phyloP scores from a whole-genome alignment of 1,140 invertebrate genomes.

The Carcinoscorpius rotundicauda region DNA sequence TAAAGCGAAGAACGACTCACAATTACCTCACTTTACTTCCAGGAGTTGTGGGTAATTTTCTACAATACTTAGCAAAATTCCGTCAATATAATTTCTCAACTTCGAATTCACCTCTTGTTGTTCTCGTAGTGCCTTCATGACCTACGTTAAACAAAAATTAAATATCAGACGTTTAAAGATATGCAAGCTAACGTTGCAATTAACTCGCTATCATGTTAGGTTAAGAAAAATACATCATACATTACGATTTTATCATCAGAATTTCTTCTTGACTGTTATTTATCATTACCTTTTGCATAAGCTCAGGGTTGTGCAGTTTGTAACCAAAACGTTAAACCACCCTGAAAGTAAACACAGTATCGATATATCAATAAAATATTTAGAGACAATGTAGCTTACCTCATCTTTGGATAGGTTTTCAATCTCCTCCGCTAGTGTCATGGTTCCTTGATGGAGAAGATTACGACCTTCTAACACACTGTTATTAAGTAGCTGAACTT shows the following conservation, averaged over 20 bases:
- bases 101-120: constrained; percentile 83
- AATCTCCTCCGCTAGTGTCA: constrained; percentile 72
- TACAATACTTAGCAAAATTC: constrained; percentile 77
- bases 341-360: no score
- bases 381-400: constrained; percentile 41
- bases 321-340: no score
- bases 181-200: no score
- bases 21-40: constrained; percentile 53
- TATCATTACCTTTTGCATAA: no score
- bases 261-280: no score
- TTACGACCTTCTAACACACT: constrained; percentile 39
- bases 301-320: no score
- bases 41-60: constrained; percentile 87
- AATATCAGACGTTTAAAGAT: no score
- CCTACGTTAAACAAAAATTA: constrained; percentile 40
- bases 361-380: no score
- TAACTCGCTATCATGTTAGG: no score
- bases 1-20: no score
- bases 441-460: constrained; percentile 47
- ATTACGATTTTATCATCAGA: no score
- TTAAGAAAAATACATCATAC: no score
- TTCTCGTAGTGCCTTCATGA: constrained; percentile 73
- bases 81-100: constrained; percentile 78
- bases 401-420: constrained; percentile 79
- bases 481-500: constrained; percentile 65